Evolutionary conservation across 1,140 invertebrate genomes (phyloP).

Genomic region (Amphibalanus amphitrite): DNA sequence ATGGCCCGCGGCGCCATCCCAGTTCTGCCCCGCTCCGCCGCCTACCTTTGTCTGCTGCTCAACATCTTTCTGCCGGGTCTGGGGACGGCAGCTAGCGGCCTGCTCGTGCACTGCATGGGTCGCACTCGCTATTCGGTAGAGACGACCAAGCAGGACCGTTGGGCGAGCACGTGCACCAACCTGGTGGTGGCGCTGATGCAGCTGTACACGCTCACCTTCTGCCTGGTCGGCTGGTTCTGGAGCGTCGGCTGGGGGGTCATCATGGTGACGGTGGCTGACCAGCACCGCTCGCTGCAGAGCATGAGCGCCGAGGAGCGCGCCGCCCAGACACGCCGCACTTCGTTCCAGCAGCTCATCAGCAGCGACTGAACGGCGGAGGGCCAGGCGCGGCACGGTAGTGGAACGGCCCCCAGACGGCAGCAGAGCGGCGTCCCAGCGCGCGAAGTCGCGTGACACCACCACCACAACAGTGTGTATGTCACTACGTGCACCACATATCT

Average conservation of each 20-base stretch:
- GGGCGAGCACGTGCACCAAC: conserved; percentile 59
- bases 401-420: too few species aligned
- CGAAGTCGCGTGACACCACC: too few species aligned
- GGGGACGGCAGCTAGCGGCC: conserved; percentile 73
- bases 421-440: too few species aligned
- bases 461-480: too few species aligned
- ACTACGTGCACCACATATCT: too few species aligned
- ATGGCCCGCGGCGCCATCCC: conserved; percentile 76
- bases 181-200: conserved; percentile 65
- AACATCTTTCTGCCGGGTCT: conserved; percentile 67
- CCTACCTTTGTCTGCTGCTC: conserved; percentile 66
- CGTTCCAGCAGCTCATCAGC: not conserved
- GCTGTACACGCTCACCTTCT: conserved; percentile 81
- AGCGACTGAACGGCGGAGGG: not conserved
- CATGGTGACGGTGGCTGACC: conserved; percentile 48
- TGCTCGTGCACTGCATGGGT: conserved; percentile 72
- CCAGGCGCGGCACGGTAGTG: too few species aligned
- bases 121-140: conserved; percentile 62
- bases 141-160: conserved; percentile 45
- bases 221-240: conserved; percentile 93
- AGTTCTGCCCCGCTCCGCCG: conserved; percentile 58
- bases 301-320: conserved; percentile 12
- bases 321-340: not conserved
- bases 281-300: conserved; percentile 11
- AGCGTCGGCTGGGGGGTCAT: conserved; percentile 90